Conservation (phyloP, 2,113 vertebrate species). For the Petromus typicus region DNA sequence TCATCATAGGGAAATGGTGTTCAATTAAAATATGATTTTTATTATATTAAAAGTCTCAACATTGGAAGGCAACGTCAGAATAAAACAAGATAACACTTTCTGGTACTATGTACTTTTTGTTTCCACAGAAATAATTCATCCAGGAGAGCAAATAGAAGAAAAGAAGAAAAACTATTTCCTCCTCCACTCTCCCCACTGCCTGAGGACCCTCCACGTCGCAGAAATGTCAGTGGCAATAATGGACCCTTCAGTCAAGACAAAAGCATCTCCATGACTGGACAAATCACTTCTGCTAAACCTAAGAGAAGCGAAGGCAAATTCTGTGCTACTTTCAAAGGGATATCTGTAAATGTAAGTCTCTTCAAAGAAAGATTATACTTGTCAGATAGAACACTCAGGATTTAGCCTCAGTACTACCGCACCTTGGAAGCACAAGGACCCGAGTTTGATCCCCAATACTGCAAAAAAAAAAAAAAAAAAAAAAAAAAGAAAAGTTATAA, state of each 20-base stretch:
- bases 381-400: neutral
- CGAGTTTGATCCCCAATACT: no score
- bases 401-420: no score
- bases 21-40: slow-evolving; percentile 24
- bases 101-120: slow-evolving; percentile 24
- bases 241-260: slow-evolving; percentile 90
- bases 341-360: slow-evolving; percentile 88
- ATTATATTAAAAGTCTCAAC: neutral
- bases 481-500: neutral
- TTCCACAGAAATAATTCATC: slow-evolving; percentile 83
- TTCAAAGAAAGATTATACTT: neutral
- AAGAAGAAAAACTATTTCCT: slow-evolving; percentile 94
- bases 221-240: slow-evolving; percentile 87
- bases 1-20: neutral
- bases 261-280: slow-evolving; percentile 75
- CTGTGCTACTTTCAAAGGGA: slow-evolving; percentile 89
- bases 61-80: neutral
- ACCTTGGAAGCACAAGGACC: no score
- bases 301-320: slow-evolving; percentile 93
- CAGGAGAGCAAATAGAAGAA: slow-evolving; percentile 92
- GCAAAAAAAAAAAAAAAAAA: no score
- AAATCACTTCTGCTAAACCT: slow-evolving; percentile 89
- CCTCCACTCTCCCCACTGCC: slow-evolving; percentile 94
- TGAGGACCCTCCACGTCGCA: slow-evolving; percentile 90
- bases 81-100: slow-evolving; percentile 7